Evolutionary conservation across 2,888 invertebrate species (phyloP).

Genomic region (Alitta virens): DNA sequence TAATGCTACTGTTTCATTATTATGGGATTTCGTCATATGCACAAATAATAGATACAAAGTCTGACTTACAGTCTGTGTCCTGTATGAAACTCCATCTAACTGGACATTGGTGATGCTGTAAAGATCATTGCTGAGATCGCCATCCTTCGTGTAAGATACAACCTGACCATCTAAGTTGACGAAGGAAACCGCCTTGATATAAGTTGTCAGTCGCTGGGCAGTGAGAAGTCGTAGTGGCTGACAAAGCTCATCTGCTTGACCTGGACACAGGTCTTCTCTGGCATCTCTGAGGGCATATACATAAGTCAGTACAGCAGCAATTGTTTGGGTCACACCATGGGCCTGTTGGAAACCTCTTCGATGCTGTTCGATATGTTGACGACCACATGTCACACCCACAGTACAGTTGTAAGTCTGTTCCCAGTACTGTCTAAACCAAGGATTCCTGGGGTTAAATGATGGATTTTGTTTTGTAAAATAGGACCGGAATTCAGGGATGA

Average conservation of each 20-base stretch:
- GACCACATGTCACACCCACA: conserved; percentile 6
- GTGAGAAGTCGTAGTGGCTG: conserved; percentile 1
- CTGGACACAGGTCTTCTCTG: not conserved
- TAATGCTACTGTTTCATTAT: too few species aligned
- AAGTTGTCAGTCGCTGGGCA: conserved; percentile 1
- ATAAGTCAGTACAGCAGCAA: conserved; percentile 12
- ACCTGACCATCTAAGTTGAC: conserved; percentile 13
- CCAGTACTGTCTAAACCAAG: conserved; percentile 11
- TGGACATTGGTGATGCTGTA: conserved; percentile 11
- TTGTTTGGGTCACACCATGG: not conserved
- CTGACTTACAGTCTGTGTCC: not conserved
- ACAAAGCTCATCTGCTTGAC: not conserved
- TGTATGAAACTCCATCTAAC: conserved; percentile 13
- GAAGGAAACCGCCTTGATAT: conserved; percentile 5
- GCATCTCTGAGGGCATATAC: conserved; percentile 7
- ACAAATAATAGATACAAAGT: too few species aligned
- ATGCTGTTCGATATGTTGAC: not conserved
- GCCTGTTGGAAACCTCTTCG: conserved; percentile 4
- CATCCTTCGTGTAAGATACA: conserved; percentile 6
- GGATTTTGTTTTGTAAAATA: conserved; percentile 10
- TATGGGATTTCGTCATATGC: too few species aligned
- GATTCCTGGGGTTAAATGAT: conserved; percentile 3
- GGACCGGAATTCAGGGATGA: conserved; percentile 4
- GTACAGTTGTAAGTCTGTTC: conserved; percentile 14
- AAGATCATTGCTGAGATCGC: not conserved